Percentiles rank a stretch among this genome's conserved stretches.
phyloP scores from a whole-genome alignment of 2,113 vertebrate species.

The Gorilla gorilla region DNA sequence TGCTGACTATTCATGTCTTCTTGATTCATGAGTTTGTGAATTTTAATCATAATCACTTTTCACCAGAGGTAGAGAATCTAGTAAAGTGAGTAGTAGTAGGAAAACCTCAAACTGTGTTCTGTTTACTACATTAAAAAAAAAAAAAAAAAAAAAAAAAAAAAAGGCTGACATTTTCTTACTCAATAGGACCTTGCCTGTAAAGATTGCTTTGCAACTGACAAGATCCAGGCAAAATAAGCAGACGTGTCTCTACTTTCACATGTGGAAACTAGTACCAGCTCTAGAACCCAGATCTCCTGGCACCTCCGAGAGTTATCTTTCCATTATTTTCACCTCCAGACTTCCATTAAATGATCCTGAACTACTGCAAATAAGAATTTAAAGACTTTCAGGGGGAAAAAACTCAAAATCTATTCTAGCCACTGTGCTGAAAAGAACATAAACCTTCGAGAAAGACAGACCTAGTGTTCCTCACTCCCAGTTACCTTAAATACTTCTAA shows the following conservation, averaged over 20 bases:
- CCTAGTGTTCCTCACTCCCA: neutral
- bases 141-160: neutral
- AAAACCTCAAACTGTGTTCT: neutral
- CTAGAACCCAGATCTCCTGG: neutral
- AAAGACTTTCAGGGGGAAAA: neutral
- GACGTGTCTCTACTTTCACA: neutral
- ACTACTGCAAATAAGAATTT: neutral
- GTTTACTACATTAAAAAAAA: neutral
- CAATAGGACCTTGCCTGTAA: neutral
- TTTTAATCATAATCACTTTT: neutral
- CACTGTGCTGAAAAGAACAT: neutral
- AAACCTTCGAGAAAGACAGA: neutral
- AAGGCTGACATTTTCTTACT: slow-evolving; percentile 3
- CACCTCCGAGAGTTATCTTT: neutral
- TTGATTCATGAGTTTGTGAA: neutral
- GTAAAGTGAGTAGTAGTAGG: neutral
- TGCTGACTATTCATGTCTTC: neutral
- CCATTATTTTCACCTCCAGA: neutral
- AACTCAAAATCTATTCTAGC: neutral
- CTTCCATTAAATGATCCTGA: neutral
- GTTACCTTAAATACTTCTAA: neutral
- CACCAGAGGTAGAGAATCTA: neutral
- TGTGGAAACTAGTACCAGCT: neutral
- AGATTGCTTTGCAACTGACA: neutral
- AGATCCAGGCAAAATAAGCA: neutral